Evolutionary conservation across 2,888 invertebrate genomes (phyloP).

Genomic region (Calameuta filiformis): DNA sequence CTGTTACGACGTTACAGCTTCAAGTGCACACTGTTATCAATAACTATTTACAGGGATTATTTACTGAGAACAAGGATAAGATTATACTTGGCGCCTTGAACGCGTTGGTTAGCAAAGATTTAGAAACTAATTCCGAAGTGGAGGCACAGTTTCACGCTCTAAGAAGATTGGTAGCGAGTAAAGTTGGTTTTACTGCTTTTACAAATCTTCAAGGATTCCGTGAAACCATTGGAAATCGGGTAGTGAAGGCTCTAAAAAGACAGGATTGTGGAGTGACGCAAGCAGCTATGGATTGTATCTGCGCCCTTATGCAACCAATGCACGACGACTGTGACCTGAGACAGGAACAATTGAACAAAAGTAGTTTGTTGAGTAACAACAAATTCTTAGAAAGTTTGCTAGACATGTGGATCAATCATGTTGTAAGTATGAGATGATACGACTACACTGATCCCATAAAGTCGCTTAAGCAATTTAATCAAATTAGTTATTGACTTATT

Average conservation of each 20-base stretch:
- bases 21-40: conserved; percentile 50
- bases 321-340: conserved; percentile 94
- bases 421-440: conserved; percentile 72
- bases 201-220: conserved; percentile 91
- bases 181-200: conserved; percentile 97
- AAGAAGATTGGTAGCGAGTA: conserved; percentile 93
- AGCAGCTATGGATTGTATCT: conserved; percentile 96
- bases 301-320: conserved; percentile 99
- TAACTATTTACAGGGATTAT: conserved; percentile 81
- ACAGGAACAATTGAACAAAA: conserved; percentile 98
- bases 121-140: conserved; percentile 75
- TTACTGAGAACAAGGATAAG: conserved; percentile 98
- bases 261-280: conserved; percentile 93
- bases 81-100: conserved; percentile 91
- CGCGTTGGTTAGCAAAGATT: conserved; percentile 81
- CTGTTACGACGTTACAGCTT: conserved; percentile 56
- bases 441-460: conserved; percentile 5
- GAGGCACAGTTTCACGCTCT: conserved; percentile 97
- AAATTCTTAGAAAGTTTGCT: conserved; percentile 93
- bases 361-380: conserved; percentile 90
- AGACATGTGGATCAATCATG: conserved; percentile 94
- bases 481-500: not conserved
- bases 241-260: conserved; percentile 88
- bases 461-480: not conserved
- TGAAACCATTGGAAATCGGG: conserved; percentile 93